These are phyloP conservation scores for Schizothorax lantsangensis DNA, from an alignment of 2,797 vertebrate species.

Conservation along the genomic window DNA sequence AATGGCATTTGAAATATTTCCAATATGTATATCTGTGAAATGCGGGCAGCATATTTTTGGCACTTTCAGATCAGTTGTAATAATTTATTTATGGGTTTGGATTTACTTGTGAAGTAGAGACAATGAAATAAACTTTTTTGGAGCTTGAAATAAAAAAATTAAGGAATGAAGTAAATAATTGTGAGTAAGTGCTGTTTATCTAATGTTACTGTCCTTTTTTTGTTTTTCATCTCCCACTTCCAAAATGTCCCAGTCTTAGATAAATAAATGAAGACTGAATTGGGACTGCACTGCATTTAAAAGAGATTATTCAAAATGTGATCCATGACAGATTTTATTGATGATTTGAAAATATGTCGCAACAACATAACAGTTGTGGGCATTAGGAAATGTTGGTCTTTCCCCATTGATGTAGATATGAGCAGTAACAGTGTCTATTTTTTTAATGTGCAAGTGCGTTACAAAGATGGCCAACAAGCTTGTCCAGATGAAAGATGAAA, in stretches of 20 bases:
- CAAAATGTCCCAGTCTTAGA: background rate
- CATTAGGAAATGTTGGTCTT: background rate
- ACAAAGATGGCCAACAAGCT: background rate
- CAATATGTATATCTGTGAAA: slow-evolving; percentile 34
- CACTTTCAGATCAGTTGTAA: slow-evolving; percentile 37
- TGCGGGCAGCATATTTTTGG: slow-evolving; percentile 40
- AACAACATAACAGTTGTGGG: background rate
- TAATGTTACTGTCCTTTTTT: background rate
- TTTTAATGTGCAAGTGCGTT: background rate
- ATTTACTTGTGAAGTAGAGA: slow-evolving; percentile 30
- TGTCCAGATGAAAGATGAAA: background rate
- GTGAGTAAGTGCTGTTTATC: slow-evolving; percentile 41
- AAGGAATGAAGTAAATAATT: slow-evolving; percentile 19
- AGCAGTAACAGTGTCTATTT: background rate
- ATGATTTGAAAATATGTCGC: background rate
- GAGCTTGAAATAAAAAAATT: slow-evolving; percentile 48
- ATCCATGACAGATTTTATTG: background rate
- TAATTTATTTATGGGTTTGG: slow-evolving; percentile 42
- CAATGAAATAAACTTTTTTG: slow-evolving; percentile 43
- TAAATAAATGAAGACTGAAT: background rate
- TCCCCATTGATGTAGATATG: background rate
- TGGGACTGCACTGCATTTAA: background rate
- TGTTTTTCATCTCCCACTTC: background rate
- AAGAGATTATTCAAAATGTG: background rate
- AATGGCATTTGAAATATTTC: slow-evolving; percentile 35